Evolutionary conservation across 2,113 vertebrate species (phyloP).

Genomic region (Bos indicus): DNA sequence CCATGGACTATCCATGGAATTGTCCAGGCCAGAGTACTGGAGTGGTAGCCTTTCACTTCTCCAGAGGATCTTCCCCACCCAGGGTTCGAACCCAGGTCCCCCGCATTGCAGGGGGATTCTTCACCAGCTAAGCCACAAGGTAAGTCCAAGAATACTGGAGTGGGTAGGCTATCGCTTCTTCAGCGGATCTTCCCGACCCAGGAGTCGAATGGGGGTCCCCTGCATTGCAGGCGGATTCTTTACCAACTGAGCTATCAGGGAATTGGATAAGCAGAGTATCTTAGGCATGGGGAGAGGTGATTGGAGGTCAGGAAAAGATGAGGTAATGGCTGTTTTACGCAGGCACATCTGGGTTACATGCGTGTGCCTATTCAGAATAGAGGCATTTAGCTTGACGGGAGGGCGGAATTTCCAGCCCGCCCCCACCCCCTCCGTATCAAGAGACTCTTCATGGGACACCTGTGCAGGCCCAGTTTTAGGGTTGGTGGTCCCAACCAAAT

Average conservation of each 20-base stretch:
- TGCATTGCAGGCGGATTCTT: not conserved
- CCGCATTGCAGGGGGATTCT: not conserved
- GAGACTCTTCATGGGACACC: not conserved
- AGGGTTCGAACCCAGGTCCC: not conserved
- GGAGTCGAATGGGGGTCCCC: not conserved
- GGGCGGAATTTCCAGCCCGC: not conserved
- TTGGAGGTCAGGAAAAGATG: not conserved
- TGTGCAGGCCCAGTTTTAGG: not conserved
- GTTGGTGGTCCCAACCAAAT: not conserved
- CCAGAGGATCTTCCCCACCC: not conserved
- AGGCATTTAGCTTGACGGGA: not conserved
- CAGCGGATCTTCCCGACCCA: not conserved
- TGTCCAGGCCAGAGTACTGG: not conserved
- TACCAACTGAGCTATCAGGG: not conserved
- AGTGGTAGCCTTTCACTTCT: not conserved
- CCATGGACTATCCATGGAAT: not conserved
- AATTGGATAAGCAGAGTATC: not conserved
- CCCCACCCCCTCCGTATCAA: not conserved
- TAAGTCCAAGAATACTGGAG: not conserved
- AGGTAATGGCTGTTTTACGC: not conserved
- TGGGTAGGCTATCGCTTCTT: not conserved
- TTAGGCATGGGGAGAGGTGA: not conserved
- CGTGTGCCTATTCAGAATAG: not conserved
- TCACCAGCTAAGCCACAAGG: not conserved
- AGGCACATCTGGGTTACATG: not conserved